Evolutionary conservation across 2,113 vertebrate species (phyloP).

Genomic region (Monarcha castaneiventris): DNA sequence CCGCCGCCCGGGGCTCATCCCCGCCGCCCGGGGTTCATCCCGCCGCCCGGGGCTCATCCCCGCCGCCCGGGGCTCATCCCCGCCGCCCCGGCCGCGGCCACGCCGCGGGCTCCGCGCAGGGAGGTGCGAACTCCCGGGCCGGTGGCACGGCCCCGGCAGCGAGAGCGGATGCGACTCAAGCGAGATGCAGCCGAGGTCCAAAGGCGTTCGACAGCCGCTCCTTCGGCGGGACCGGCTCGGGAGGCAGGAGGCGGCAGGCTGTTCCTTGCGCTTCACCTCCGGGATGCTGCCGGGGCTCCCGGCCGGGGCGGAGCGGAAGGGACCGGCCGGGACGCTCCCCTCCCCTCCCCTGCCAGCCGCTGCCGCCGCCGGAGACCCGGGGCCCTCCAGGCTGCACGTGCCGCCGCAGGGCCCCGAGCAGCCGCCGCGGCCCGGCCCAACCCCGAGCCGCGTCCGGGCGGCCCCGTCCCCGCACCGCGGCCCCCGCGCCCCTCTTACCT

Average conservation of each 20-base stretch:
- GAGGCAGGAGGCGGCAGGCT: neutral
- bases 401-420: neutral
- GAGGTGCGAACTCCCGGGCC: too few relatives aligned
- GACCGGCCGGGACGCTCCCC: neutral
- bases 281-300: neutral
- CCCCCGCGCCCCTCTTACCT: constrained; percentile 72
- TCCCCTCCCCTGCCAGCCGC: neutral
- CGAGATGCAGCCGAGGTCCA: neutral
- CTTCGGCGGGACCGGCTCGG: neutral
- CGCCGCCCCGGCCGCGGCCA: neutral
- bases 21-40: too few relatives aligned
- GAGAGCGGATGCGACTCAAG: neutral
- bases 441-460: neutral
- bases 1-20: neutral
- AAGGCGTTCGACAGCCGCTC: neutral
- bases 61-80: too few relatives aligned
- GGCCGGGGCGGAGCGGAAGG: neutral
- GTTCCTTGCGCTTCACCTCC: neutral
- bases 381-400: neutral
- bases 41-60: neutral
- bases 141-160: neutral
- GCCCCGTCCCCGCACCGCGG: too few relatives aligned
- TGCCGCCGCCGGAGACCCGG: neutral
- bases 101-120: neutral
- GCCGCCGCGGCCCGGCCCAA: neutral